These are phyloP conservation scores for Melipona quadrifasciata DNA, from an alignment of 1,140 invertebrate species.

Conservation along the genomic window DNA sequence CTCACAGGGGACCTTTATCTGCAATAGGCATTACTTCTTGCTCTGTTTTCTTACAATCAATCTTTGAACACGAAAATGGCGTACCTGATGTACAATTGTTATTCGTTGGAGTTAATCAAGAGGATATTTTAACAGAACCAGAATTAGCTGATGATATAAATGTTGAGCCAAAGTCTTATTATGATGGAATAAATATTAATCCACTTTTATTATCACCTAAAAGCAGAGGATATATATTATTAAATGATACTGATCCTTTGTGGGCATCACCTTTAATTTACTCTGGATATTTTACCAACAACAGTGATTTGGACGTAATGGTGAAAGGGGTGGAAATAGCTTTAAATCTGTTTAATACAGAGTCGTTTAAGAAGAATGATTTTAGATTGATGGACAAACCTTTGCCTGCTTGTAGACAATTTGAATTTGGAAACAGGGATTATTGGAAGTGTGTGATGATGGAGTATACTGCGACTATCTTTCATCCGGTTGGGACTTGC, in stretches of 20 bases:
- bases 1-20: no score
- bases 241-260: no score
- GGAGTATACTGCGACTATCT: constrained; percentile 85
- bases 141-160: constrained; percentile 69
- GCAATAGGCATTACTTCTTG: no score
- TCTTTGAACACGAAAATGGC: no score
- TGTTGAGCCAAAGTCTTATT: constrained; percentile 72
- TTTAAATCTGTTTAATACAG: constrained; percentile 35
- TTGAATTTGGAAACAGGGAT: constrained; percentile 80
- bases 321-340: no score
- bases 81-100: no score
- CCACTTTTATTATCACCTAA: no score
- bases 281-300: constrained; percentile 53
- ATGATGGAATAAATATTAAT: constrained; percentile 75
- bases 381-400: constrained; percentile 65
- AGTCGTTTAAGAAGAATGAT: no score
- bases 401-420: constrained; percentile 70
- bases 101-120: no score
- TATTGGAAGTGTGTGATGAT: constrained; percentile 86
- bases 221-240: no score
- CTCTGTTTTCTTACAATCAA: no score
- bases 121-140: constrained; percentile 56
- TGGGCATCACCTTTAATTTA: constrained; percentile 9
- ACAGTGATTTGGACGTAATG: no score
- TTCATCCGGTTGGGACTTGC: constrained; percentile 84